These are phyloP conservation scores for Cichlasoma orientale DNA, from an alignment of 2,797 vertebrate species.

Conservation along the genomic window DNA sequence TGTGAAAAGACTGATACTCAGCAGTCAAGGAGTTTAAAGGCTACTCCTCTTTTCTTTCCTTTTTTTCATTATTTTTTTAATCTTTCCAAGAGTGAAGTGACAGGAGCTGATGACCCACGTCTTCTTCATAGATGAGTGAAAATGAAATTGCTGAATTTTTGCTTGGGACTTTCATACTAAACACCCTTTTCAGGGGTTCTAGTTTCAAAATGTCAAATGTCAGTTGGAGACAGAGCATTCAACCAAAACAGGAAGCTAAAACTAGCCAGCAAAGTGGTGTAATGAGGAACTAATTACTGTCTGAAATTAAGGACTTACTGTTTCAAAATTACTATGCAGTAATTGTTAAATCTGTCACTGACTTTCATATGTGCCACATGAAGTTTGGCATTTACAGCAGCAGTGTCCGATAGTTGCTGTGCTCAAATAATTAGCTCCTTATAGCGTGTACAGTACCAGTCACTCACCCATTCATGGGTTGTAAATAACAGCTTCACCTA, in stretches of 20 bases:
- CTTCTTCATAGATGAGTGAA: conserved; percentile 7
- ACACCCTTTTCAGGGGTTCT: background rate
- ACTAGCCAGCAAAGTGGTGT: background rate
- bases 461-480: too few relatives aligned
- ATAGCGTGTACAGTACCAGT: too few relatives aligned
- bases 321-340: background rate
- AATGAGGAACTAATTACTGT: background rate
- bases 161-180: background rate
- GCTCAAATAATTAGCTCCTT: background rate
- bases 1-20: background rate
- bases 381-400: background rate
- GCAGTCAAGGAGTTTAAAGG: background rate
- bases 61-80: background rate
- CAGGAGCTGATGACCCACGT: background rate
- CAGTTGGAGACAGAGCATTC: background rate
- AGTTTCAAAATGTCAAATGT: background rate
- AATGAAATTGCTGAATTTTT: background rate
- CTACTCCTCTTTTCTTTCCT: background rate
- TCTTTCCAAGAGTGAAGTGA: background rate
- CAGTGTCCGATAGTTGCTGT: background rate
- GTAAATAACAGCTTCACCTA: background rate
- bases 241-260: background rate
- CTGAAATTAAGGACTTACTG: background rate
- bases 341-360: background rate
- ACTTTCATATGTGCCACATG: background rate